Evolutionary conservation across 1,140 invertebrate species (phyloP).

Genomic region (Carposina sasakii): DNA sequence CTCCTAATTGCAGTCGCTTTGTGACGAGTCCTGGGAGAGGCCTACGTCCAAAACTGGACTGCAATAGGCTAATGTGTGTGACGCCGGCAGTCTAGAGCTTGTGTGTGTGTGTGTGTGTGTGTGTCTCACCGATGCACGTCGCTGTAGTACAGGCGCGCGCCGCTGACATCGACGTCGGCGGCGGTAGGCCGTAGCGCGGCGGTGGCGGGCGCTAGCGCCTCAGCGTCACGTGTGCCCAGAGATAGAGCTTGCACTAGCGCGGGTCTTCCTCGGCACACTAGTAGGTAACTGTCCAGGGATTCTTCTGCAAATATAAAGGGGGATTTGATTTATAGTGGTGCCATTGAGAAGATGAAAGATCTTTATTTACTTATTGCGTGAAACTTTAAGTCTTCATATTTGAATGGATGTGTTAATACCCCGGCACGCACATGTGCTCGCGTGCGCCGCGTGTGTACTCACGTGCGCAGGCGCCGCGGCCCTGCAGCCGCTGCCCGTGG

Average conservation of each 20-base stretch:
- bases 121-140: constrained; percentile 71
- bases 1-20: too few relatives aligned
- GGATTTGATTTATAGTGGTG: too few relatives aligned
- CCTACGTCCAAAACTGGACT: too few relatives aligned
- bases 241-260: constrained; percentile 39
- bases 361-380: too few relatives aligned
- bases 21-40: too few relatives aligned
- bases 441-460: too few relatives aligned
- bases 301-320: too few relatives aligned
- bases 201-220: constrained; percentile 79
- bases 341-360: too few relatives aligned
- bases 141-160: constrained; percentile 80
- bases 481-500: constrained; percentile 77
- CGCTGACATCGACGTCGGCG: constrained; percentile 80
- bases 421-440: too few relatives aligned
- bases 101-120: not conserved
- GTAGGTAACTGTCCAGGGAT: constrained; percentile 44
- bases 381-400: too few relatives aligned
- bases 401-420: too few relatives aligned
- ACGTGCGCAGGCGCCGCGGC: constrained; percentile 76
- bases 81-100: constrained; percentile 75
- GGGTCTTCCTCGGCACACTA: constrained; percentile 46
- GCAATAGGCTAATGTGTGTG: too few relatives aligned
- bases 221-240: constrained; percentile 28
- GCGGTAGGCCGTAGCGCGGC: constrained; percentile 76